Base-by-base conservation (phyloP, 1,140 invertebrate genomes). In the Macrobrachium rosenbergii region DNA sequence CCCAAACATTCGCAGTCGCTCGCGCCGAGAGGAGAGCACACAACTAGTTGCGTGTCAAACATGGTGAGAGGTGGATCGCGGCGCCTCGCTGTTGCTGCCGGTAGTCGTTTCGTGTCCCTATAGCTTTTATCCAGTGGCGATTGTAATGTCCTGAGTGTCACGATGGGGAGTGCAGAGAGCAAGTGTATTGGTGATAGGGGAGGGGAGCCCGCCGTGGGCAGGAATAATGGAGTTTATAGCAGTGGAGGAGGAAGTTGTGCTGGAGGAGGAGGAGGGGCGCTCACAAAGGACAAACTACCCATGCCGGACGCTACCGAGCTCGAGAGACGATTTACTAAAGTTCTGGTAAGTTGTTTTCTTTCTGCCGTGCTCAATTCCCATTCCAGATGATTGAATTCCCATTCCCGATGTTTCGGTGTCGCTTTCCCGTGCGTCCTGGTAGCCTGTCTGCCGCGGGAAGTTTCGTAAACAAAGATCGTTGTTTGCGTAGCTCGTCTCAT, bases 321-420 rank as follows among this genome's bases (percentile, higher is more conserved):
- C 92, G 97, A 98, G 92, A 95, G 95, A 90, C 94, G 97, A 90
- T 98, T 98, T 92, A 97, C 97, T 89, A 98, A 98, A 96, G 97
- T 98, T 91, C 93, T 98, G 95, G 97, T 98, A 92, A 96, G 96
- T 79, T 10, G 10, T 58, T 7, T 79, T 14, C n/a, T 8, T 2
- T 3, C 21, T 21, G 1, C 5, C 0, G 1, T 43, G 72, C 37
- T 6, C 8, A 73, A 43, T n/a, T 14, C 14, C 14, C 21, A 73
- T n/a, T 23, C 69, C 21, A 2, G 21, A 23, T 23, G n/a, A 8
- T 37, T 37, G 21, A 7, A 73, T 12, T 14, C 69, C 21, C 21
- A 21, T 19, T 73, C 14, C 21, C 5, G 14, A 8, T 37, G n/a
- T 73, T n/a, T 73, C 69, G 3, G 1, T 37, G 28, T 37, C 3